These are phyloP conservation scores for Mirounga angustirostris DNA, from an alignment of 2,113 vertebrate species.

Conservation along the genomic window DNA sequence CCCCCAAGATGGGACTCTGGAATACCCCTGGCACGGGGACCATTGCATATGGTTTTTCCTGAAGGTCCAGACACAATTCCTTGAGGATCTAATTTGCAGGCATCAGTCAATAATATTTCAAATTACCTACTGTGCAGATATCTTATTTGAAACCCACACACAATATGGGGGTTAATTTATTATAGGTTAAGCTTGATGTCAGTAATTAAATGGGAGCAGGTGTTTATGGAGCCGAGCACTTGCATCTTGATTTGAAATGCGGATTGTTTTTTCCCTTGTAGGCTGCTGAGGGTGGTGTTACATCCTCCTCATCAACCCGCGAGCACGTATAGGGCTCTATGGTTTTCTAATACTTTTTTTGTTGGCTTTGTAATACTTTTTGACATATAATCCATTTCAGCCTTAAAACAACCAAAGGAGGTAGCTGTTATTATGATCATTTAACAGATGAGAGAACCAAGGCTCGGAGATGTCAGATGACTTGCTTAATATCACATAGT, in stretches of 20 bases:
- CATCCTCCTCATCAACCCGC: background rate
- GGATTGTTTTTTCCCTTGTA: background rate
- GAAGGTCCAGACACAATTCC: constrained; percentile 26
- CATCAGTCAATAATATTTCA: background rate
- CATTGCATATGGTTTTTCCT: background rate
- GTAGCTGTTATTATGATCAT: background rate
- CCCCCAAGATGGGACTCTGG: background rate
- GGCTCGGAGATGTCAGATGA: background rate
- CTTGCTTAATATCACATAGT: background rate
- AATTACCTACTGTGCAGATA: constrained; percentile 4
- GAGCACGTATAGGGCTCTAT: background rate
- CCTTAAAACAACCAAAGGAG: background rate
- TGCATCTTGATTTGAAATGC: background rate
- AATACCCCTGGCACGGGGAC: background rate
- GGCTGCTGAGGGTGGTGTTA: background rate
- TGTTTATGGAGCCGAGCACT: background rate
- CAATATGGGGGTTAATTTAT: background rate
- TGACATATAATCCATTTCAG: background rate
- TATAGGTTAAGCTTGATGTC: background rate
- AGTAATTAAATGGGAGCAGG: background rate
- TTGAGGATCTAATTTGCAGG: background rate
- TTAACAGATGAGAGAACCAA: background rate
- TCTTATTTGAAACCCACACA: constrained; percentile 26
- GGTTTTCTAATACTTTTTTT: background rate
- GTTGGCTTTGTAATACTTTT: background rate